Conservation (phyloP, 2,797 vertebrate species). For the Liparis tanakae region DNA sequence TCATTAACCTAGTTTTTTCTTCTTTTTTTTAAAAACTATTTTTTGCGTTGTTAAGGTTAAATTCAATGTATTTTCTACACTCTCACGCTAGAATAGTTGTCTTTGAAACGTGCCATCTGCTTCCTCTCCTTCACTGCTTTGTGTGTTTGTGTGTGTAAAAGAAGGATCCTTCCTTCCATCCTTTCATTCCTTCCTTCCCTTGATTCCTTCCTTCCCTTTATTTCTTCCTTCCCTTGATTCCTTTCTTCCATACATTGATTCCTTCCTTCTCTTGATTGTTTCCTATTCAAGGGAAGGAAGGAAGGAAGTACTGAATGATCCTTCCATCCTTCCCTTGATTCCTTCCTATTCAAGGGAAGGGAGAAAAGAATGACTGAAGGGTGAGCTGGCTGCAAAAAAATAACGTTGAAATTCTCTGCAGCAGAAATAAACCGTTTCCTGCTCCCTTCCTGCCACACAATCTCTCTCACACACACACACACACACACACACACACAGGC, state of each 20-base stretch:
- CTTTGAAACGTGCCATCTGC: conserved; percentile 53
- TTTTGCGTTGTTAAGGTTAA: conserved; percentile 54
- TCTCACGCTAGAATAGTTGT: conserved; percentile 33
- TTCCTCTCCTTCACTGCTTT: conserved; percentile 28
- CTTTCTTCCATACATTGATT: too few species aligned
- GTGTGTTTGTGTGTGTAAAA: conserved; percentile 3
- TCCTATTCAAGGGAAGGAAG: too few species aligned
- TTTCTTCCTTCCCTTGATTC: too few species aligned
- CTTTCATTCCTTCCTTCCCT: too few species aligned
- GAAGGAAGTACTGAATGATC: too few species aligned
- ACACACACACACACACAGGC: conserved; percentile 8
- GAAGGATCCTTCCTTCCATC: too few species aligned
- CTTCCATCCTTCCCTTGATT: too few species aligned
- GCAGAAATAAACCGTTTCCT: conserved; percentile 27
- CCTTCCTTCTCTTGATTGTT: too few species aligned
- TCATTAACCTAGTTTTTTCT: conserved; percentile 31
- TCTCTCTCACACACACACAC: conserved; percentile 16
- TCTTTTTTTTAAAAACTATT: conserved; percentile 14
- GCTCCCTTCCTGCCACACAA: conserved; percentile 22
- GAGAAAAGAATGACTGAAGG: too few species aligned
- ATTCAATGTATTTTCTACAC: conserved; percentile 41
- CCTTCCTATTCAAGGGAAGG: too few species aligned
- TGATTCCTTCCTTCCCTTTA: too few species aligned
- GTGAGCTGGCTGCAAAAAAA: conserved; percentile 38
- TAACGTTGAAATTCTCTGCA: conserved; percentile 43